Percentiles rank a stretch among this genome's conserved stretches.
phyloP scores from a whole-genome alignment of 2,113 vertebrate species.

The Andinoacara biseriatus region DNA sequence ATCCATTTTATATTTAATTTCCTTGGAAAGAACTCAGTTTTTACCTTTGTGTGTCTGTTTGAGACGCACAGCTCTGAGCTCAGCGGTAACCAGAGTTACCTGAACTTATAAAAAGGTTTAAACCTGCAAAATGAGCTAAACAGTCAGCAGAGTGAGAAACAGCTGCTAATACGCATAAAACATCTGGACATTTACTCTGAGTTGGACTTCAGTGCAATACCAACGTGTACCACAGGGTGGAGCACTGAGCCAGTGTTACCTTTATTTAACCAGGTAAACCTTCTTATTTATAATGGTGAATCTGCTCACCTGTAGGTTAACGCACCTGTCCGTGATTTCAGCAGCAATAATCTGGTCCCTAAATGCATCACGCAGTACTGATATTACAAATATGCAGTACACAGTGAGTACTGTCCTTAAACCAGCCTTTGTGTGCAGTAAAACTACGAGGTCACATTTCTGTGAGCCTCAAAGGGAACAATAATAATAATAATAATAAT shows the following conservation, averaged over 20 bases:
- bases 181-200: background rate
- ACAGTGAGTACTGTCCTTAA: background rate
- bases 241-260: rapidly evolving
- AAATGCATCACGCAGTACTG: background rate
- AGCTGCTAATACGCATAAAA: background rate
- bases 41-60: no score
- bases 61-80: background rate
- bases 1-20: background rate
- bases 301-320: background rate
- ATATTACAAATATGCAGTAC: background rate
- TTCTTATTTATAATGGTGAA: rapidly evolving
- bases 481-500: no score
- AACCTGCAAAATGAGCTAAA: background rate
- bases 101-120: background rate
- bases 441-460: background rate
- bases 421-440: background rate
- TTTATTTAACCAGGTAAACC: rapidly evolving
- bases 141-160: background rate
- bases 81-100: background rate
- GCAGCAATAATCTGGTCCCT: background rate
- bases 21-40: no score
- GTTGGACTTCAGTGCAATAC: background rate
- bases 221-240: rapidly evolving
- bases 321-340: background rate
- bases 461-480: background rate